A percentile compares a stretch with the other conserved stretches of the same genome.
These are phyloP conservation scores for Cyprinus carpio DNA, from an alignment of 2,113 vertebrate species.

Conservation along the genomic window DNA sequence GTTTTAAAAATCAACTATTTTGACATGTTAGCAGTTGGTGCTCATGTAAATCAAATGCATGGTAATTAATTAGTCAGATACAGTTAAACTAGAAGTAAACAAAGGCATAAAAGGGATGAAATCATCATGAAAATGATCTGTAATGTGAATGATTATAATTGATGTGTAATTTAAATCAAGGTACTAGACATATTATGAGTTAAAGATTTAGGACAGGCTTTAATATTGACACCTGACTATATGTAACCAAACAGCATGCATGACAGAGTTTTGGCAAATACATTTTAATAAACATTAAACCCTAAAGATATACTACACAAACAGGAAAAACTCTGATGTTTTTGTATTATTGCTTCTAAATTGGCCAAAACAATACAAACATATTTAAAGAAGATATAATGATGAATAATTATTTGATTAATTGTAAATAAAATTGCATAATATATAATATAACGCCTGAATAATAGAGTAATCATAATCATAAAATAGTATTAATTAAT, in stretches of 20 bases:
- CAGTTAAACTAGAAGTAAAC: neutral
- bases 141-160: neutral
- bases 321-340: neutral
- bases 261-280: neutral
- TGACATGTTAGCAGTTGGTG: neutral
- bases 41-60: neutral
- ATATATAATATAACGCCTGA: no score
- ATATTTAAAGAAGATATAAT: neutral
- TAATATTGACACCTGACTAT: neutral
- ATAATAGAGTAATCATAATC: neutral
- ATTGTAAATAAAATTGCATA: neutral
- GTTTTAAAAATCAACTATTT: neutral
- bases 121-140: neutral
- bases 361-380: neutral
- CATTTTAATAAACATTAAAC: conserved; percentile 1
- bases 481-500: neutral
- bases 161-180: neutral
- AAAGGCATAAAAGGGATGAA: neutral
- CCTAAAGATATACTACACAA: neutral
- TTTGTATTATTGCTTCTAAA: neutral
- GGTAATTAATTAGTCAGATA: neutral
- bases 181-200: neutral
- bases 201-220: neutral
- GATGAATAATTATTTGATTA: neutral
- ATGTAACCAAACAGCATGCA: neutral